phyloP scores from a whole-genome alignment of 2,888 invertebrate species.

The Pollenia labialis region DNA sequence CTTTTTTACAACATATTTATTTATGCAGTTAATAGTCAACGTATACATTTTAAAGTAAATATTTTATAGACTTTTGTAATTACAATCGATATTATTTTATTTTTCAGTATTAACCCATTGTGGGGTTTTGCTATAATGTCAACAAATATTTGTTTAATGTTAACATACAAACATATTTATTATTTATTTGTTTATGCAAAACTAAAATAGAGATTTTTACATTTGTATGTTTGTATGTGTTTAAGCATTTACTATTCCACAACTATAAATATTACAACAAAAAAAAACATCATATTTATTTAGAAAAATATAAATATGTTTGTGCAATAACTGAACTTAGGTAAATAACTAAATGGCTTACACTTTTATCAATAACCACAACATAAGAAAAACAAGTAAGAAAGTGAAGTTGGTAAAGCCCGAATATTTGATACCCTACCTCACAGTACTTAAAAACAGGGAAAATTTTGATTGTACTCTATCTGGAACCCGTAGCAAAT shows the following conservation, averaged over 20 bases:
- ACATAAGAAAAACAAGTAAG: background rate
- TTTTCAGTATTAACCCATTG: conserved; percentile 7
- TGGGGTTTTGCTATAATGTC: conserved; percentile 2
- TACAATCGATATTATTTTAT: conserved; percentile 5
- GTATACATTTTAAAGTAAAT: background rate
- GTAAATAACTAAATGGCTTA: conserved; percentile 50
- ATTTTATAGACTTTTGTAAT: conserved; percentile 5
- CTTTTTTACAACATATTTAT: background rate
- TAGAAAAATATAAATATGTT: conserved; percentile 1
- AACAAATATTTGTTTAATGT: conserved; percentile 21
- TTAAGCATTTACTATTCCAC: background rate
- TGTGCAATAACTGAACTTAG: background rate
- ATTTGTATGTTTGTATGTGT: background rate
- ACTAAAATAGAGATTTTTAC: background rate
- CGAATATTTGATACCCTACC: too few species aligned
- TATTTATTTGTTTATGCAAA: conserved; percentile 42
- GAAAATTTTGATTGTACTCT: too few species aligned
- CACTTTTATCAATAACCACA: conserved; percentile 28
- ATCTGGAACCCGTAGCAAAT: too few species aligned
- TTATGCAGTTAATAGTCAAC: background rate
- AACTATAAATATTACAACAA: conserved; percentile 4
- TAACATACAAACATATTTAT: background rate
- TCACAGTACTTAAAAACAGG: too few species aligned
- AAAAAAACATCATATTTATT: background rate
- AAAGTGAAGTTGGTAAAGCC: conserved; percentile 18